Evolutionary conservation across 2,797 vertebrate species (phyloP).

Genomic region (Fundulus diaphanus): DNA sequence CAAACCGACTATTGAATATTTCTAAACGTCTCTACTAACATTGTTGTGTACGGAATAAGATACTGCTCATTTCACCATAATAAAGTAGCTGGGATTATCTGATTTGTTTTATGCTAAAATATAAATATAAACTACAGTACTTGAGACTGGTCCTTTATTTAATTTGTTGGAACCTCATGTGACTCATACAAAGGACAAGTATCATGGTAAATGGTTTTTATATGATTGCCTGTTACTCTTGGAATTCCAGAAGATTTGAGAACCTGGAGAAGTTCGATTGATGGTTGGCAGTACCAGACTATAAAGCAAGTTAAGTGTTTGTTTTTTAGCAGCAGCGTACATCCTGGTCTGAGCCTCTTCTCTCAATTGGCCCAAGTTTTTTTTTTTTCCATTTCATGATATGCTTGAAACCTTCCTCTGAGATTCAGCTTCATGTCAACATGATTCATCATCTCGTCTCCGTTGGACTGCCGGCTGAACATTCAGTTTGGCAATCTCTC

Average conservation of each 20-base stretch:
- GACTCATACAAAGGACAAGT: not conserved
- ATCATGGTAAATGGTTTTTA: not conserved
- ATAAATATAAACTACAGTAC: not conserved
- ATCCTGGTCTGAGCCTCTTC: not conserved
- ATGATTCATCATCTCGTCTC: conserved; percentile 7
- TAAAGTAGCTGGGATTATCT: not conserved
- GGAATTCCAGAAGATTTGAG: not conserved
- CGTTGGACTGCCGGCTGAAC: not conserved
- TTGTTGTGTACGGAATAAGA: not conserved
- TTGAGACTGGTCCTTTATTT: not conserved
- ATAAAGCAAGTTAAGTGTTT: not conserved
- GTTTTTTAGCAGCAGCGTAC: not conserved
- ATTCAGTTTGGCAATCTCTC: not conserved
- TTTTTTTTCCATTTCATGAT: not conserved
- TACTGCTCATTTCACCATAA: not conserved
- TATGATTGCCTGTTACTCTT: not conserved
- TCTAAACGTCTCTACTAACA: not conserved
- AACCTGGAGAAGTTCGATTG: not conserved
- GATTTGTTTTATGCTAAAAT: not conserved
- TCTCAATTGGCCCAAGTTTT: not conserved
- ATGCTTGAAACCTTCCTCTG: conserved; percentile 2
- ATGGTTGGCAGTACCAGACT: not conserved
- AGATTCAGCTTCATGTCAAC: not conserved
- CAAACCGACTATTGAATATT: not conserved
- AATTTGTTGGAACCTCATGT: not conserved